Conservation (phyloP, 2,888 invertebrate genomes). For the Drosophila neotestacea region DNA sequence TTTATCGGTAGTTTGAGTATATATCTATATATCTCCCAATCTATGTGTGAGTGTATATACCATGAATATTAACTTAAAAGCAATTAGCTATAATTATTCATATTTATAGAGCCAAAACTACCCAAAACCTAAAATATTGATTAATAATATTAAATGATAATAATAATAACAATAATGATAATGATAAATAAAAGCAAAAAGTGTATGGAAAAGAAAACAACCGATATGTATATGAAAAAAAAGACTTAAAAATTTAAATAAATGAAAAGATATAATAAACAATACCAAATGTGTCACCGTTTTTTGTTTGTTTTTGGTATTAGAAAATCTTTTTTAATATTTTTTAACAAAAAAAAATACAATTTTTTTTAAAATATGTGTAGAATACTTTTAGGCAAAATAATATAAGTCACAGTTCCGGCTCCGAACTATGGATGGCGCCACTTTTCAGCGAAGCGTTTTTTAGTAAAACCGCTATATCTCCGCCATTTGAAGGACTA, state of each 20-base stretch:
- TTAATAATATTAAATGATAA: slow-evolving; percentile 32
- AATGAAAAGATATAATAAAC: slow-evolving; percentile 78
- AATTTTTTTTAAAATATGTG: too few relatives aligned
- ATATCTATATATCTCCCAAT: slow-evolving; percentile 41
- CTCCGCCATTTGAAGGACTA: too few relatives aligned
- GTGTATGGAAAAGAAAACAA: slow-evolving; percentile 60
- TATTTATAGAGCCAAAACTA: slow-evolving; percentile 80
- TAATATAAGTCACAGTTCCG: too few relatives aligned
- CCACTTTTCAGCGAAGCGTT: too few relatives aligned
- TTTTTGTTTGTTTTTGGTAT: not conserved
- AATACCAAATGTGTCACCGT: slow-evolving; percentile 63
- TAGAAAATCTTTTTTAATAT: too few relatives aligned
- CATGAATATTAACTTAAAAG: slow-evolving; percentile 79
- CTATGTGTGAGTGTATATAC: slow-evolving; percentile 62
- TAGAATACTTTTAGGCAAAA: too few relatives aligned
- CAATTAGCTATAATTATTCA: slow-evolving; percentile 79
- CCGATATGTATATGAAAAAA: slow-evolving; percentile 66
- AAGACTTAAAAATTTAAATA: slow-evolving; percentile 81
- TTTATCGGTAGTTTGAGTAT: slow-evolving; percentile 36
- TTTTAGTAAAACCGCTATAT: too few relatives aligned
- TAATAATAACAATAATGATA: slow-evolving; percentile 36
- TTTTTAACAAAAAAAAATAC: too few relatives aligned
- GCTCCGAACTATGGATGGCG: too few relatives aligned
- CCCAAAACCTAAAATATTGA: slow-evolving; percentile 75
- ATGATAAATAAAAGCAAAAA: slow-evolving; percentile 43